Evolutionary conservation across 1,140 invertebrate genomes (phyloP), one percentile per base, ranked within the genome.

Genomic region (Caenorhabditis inopinata): DNA sequence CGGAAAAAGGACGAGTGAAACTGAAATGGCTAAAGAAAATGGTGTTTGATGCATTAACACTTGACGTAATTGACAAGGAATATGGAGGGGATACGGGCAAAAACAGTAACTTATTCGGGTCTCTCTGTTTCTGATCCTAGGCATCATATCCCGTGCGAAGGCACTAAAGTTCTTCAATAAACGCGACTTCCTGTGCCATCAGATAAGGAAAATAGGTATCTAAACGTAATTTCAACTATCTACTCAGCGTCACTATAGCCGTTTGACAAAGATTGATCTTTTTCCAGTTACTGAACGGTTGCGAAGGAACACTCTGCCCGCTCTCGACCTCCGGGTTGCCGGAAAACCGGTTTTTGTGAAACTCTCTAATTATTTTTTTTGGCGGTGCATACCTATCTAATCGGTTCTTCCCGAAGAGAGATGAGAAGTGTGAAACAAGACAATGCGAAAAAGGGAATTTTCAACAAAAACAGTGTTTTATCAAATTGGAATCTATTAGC

Each of bases 11-110:
- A 68, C 3, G 27, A 32, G 35, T 58, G 51, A 32, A 58, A 32
- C 29, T 9, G 51, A 32, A 29, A 58, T 32, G 48, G 51, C 29
- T 58, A 68, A 42, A 68, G 32, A 32, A 68, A 29, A 68, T 25
- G 58, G 58, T 68, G 18, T 68, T 42, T 68, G 58, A 68, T 68
- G 7, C 58, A 38, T 18, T 68, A 68, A 68, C 38, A 68, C 58
- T 68, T 68, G 58, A 68, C 58, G 58, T 18, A 32, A 32, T 29
- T 38, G 32, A 68, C 35, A 68, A 38, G 58, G 58, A 38, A 27
- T 38, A 38, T 38, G 38, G 38, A 38, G 21, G 32, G 58, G n/a
- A 27, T 38, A 68, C 35, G 58, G 58, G 38, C 35, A 68, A 68
- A 38, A 29, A 68, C 58, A 68, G 58, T 68, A 16, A 32, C 51